Base-by-base conservation (phyloP, 2,888 invertebrate genomes). In the Caenorhabditis zanzibari region DNA sequence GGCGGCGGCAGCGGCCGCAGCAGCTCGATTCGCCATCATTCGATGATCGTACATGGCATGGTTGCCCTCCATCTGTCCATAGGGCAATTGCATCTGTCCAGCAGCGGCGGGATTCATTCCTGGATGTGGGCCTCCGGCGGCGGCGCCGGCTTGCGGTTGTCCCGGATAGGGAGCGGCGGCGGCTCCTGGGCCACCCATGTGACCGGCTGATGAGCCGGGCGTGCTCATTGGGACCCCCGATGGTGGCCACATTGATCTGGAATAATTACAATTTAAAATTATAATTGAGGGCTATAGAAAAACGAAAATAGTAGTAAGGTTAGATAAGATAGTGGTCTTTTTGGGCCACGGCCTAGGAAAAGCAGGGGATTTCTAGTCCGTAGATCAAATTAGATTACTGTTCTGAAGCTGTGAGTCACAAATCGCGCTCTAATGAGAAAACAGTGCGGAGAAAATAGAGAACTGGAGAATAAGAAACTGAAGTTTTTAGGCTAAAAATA, bases 21-120 rank as follows among this genome's bases (percentile, higher is more conserved):
- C 63, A 63, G 63, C 63, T 47, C 63, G 63, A 63, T 63, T 63
- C 44, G 63, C 63, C 63, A 72, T 64, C 64, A 64, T 63, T 44
- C 63, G 47, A 12, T 82, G 82, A 54, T 79, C 74, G 32, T 83
- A 79, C 79, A 74, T 79, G 22, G 63, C 63, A 28, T 73, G 73
- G 63, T 77, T 82, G 26, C 82, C 82, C 19, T 82, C 82, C 82
- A 82, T 79, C 41, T 82, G 82, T 14, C 77, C 82, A 49, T 82
- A 82, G 7, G 82, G 76, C 28, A 82, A 41, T 24, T 54, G 52
- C 79, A 79, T 77, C 52, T 77, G 77, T 71, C 77, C 71, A 22
- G 44, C 44, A 38, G 41, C 35, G 7, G n/a, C 61, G 5, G 58
- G 19, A 19, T 32, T 28, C 76, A 82, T 79, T 64, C 82, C 82